A percentile compares a stretch with the other conserved stretches of the same genome.
Conservation (phyloP, 1,140 invertebrate genomes). For the Pogonognathellus flavescens region DNA sequence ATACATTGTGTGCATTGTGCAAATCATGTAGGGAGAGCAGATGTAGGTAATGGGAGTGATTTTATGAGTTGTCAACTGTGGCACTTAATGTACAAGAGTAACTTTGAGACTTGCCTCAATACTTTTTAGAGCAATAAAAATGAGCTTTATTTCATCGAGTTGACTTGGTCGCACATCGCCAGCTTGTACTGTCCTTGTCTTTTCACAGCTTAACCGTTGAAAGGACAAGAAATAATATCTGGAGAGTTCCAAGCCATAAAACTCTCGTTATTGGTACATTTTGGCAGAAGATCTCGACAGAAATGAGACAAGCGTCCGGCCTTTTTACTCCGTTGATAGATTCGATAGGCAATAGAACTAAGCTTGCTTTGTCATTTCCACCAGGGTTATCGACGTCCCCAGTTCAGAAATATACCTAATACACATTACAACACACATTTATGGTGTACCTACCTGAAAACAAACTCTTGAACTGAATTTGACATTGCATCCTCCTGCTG, state of each 20-base stretch:
- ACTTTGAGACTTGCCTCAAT: conserved; percentile 22
- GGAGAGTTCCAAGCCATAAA: conserved; percentile 27
- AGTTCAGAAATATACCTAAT: background rate
- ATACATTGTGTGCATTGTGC: background rate
- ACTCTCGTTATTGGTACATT: conserved; percentile 33
- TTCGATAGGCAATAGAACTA: background rate
- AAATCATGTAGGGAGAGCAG: conserved; percentile 7
- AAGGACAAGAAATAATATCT: conserved; percentile 13
- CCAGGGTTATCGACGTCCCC: background rate
- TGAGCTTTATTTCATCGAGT: conserved; percentile 29
- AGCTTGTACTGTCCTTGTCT: too few relatives aligned
- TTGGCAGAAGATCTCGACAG: conserved; percentile 21
- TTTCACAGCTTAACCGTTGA: background rate
- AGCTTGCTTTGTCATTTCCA: background rate
- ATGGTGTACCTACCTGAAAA: background rate
- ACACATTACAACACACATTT: background rate
- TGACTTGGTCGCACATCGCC: background rate
- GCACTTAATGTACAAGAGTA: conserved; percentile 18
- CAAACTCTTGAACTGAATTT: background rate
- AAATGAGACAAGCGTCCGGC: background rate
- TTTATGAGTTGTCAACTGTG: conserved; percentile 44
- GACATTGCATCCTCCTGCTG: background rate
- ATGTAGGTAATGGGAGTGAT: conserved; percentile 11
- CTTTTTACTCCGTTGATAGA: background rate
- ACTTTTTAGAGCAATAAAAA: conserved; percentile 15